These are phyloP conservation scores for Eilema griseolum DNA, from an alignment of 2,888 invertebrate genomes.

Conservation along the genomic window DNA sequence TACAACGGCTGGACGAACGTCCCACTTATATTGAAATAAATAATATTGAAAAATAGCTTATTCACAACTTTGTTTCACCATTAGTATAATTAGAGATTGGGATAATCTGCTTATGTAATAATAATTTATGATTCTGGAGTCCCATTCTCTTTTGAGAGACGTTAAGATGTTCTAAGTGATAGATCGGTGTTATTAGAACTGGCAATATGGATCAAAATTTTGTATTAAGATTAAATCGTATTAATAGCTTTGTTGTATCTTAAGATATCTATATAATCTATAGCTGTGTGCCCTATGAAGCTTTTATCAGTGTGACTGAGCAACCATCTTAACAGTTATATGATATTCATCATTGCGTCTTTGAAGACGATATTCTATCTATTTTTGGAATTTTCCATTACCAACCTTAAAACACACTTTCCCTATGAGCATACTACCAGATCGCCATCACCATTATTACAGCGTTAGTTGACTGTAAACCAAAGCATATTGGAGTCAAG, in stretches of 20 bases:
- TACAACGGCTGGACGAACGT: constrained; percentile 55
- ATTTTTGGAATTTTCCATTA: no score
- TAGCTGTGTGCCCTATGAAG: no score
- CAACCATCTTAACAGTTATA: no score
- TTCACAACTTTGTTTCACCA: constrained; percentile 60
- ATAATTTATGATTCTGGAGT: constrained; percentile 4
- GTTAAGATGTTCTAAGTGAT: background rate
- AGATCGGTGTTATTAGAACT: background rate
- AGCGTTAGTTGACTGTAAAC: no score
- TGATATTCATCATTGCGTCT: no score
- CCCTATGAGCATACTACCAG: no score
- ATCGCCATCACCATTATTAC: no score
- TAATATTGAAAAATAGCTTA: constrained; percentile 72
- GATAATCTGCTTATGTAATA: constrained; percentile 47
- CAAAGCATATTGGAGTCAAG: no score
- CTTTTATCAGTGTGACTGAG: no score
- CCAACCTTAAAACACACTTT: no score
- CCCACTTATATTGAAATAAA: constrained; percentile 59
- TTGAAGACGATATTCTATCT: no score
- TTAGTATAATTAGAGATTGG: constrained; percentile 49
- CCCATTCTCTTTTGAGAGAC: background rate
- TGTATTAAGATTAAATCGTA: background rate
- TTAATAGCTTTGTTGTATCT: background rate
- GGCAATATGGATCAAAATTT: background rate
- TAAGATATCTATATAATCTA: background rate